Percentiles rank a stretch among this genome's conserved stretches.
phyloP scores from a whole-genome alignment of 2,113 vertebrate genomes.

The Oncorhynchus keta region DNA sequence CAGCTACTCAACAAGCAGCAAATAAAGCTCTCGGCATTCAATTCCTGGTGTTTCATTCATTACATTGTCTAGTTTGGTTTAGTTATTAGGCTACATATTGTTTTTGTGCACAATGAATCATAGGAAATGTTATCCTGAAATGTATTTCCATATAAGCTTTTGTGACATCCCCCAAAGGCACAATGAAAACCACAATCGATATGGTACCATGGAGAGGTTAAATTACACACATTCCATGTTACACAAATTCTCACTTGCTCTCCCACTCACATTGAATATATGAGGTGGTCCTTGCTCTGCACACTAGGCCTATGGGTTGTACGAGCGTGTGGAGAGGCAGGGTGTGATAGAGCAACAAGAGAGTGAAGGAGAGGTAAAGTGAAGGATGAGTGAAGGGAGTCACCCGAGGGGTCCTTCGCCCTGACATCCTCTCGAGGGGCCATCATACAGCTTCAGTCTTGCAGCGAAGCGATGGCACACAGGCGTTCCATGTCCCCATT shows the following conservation, averaged over 20 bases:
- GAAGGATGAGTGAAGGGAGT: conserved; percentile 29
- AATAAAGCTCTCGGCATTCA: conserved; percentile 73
- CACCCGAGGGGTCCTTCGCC: conserved; percentile 58
- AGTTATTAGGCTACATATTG: not conserved
- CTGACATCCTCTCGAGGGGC: conserved; percentile 61
- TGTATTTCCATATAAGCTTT: no score
- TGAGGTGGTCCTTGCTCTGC: not conserved
- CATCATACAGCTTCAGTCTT: conserved; percentile 49
- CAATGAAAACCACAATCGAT: no score
- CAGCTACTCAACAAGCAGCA: conserved; percentile 24
- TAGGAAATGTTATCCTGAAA: not conserved
- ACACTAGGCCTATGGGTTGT: not conserved
- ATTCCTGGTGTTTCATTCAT: conserved; percentile 39
- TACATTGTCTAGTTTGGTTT: not conserved
- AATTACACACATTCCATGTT: no score
- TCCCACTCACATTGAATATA: not conserved
- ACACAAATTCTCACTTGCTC: not conserved
- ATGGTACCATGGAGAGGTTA: not conserved
- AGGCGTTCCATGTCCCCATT: conserved; percentile 72
- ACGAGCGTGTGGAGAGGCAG: not conserved
- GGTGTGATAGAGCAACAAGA: not conserved
- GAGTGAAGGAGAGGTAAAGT: not conserved
- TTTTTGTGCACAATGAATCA: not conserved
- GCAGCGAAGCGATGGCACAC: conserved; percentile 53
- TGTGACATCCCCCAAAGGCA: no score